These are phyloP conservation scores for Lutjanus campechanus DNA, from an alignment of 2,797 vertebrate species.

Conservation along the genomic window DNA sequence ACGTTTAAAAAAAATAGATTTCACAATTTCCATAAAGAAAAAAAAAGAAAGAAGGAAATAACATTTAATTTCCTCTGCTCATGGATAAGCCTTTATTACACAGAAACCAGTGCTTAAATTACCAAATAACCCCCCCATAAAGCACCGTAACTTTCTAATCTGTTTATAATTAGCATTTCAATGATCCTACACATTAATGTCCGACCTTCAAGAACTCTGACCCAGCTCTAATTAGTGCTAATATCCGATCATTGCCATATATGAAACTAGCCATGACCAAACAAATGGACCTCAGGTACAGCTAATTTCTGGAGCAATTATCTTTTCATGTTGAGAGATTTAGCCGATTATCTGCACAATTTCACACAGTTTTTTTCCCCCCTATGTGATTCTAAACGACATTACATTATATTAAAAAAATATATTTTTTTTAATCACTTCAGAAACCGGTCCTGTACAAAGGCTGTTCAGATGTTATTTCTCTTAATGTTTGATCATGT, in stretches of 20 bases:
- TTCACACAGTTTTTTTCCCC: conserved; percentile 93
- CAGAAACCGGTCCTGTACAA: conserved; percentile 81
- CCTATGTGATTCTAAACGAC: conserved; percentile 88
- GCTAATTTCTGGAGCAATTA: conserved; percentile 99
- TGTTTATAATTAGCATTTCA: conserved; percentile 99
- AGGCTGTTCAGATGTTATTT: conserved; percentile 49
- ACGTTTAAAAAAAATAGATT: conserved; percentile 7
- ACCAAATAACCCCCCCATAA: conserved; percentile 95
- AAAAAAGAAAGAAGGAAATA: conserved; percentile 13
- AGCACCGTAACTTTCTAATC: conserved; percentile 99
- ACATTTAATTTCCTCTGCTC: conserved; percentile 84
- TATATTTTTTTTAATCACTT: conserved; percentile 82
- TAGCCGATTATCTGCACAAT: conserved; percentile 99
- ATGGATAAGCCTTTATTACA: conserved; percentile 94
- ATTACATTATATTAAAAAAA: conserved; percentile 85
- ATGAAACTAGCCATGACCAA: conserved; percentile 99
- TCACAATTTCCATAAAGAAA: conserved; percentile 24
- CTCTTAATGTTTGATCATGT: conserved; percentile 47
- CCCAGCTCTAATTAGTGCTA: conserved; percentile 98
- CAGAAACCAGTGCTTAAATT: conserved; percentile 90
- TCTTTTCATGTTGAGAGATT: conserved; percentile 99
- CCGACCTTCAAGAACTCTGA: conserved; percentile 99
- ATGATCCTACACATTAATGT: conserved; percentile 98
- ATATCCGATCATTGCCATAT: conserved; percentile 96
- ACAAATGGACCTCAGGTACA: conserved; percentile 99